These are phyloP conservation scores for Palythoa grandiflora DNA, from an alignment of 92 coral and sea anemone genomes.

Conservation along the genomic window DNA sequence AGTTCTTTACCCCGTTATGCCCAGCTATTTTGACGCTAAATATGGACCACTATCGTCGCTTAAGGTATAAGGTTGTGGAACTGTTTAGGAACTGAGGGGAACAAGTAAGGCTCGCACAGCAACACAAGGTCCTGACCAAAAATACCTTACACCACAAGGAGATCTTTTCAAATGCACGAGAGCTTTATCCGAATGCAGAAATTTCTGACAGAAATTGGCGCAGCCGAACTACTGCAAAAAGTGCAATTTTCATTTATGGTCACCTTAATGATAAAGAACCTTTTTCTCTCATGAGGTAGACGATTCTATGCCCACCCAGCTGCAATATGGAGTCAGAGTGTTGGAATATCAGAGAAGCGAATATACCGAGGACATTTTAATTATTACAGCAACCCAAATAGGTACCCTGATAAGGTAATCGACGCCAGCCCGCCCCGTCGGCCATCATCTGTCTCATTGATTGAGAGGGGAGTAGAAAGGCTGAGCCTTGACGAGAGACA, in stretches of 20 bases:
- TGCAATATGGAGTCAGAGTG: constrained; percentile 53
- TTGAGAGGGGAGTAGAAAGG: constrained; percentile 6
- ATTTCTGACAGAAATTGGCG: constrained; percentile 39
- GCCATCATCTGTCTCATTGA: not conserved
- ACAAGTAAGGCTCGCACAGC: constrained; percentile 19
- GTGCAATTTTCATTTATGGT: constrained; percentile 53
- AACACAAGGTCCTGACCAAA: constrained; percentile 20
- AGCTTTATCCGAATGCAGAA: constrained; percentile 17
- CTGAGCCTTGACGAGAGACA: constrained; percentile 1
- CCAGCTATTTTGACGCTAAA: not conserved
- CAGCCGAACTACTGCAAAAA: constrained; percentile 47
- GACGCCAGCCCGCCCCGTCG: constrained; percentile 27
- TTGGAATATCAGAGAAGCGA: constrained; percentile 40
- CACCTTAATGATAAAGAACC: constrained; percentile 66
- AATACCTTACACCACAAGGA: constrained; percentile 37
- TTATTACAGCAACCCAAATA: constrained; percentile 63
- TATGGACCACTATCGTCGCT: not conserved
- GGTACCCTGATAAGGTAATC: constrained; percentile 61
- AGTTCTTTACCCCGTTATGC: not conserved
- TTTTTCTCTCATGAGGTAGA: constrained; percentile 56
- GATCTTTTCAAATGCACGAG: constrained; percentile 42
- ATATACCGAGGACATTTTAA: constrained; percentile 59
- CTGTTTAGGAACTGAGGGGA: not conserved
- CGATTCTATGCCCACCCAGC: constrained; percentile 60
- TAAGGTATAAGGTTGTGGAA: not conserved